Evolutionary conservation across 2,888 invertebrate species (phyloP), one percentile per base, ranked within the genome.

Genomic region (Theretra japonica): DNA sequence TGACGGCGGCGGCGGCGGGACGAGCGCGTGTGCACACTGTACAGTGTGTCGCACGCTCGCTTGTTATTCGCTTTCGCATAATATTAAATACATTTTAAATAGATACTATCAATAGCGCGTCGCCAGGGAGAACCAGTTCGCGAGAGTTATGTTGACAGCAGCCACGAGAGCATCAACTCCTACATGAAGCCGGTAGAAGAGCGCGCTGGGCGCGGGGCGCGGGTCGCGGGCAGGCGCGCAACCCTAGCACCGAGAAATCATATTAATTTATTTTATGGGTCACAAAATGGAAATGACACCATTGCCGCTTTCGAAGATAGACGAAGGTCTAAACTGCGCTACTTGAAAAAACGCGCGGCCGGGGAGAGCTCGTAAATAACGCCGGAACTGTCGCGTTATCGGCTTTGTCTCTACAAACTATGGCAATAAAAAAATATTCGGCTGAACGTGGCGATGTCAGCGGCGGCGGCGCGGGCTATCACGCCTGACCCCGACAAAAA

Each of bases 311-410:
- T 77, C 81, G 89, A 84, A 79, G 90, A 91, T 79, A 84, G 90
- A 91, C 83, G 88, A 87, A 82, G 91, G 90, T 90, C 82, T 80
- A 83, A 86, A 87, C 82, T 85, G 80, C 73, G 76, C 71, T 73
- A 71, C 69, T 70, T 59, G 73, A 79, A 81, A 84, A 83, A 82
- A 80, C 71, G 74, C 72, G 72, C 48, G 33, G 65, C 70, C 65
- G 58, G 62, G 74, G 70, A 71, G 28, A 73, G 77, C 76, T 82
- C 84, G 76, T 84, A 85, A 83, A 84, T 85, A 85, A 79, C 80
- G 77, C 79, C 82, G 84, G 81, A 85, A 83, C 85, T 79, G 80
- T 73, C 75, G 75, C 78, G 77, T 85, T 86, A 86, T 86, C 84
- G 78, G 73, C 57, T 71, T 73, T 70, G 79, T 75, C 80, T 85